phyloP scores from a whole-genome alignment of 2,888 invertebrate genomes.

The Eueremaeus valkanovi region DNA sequence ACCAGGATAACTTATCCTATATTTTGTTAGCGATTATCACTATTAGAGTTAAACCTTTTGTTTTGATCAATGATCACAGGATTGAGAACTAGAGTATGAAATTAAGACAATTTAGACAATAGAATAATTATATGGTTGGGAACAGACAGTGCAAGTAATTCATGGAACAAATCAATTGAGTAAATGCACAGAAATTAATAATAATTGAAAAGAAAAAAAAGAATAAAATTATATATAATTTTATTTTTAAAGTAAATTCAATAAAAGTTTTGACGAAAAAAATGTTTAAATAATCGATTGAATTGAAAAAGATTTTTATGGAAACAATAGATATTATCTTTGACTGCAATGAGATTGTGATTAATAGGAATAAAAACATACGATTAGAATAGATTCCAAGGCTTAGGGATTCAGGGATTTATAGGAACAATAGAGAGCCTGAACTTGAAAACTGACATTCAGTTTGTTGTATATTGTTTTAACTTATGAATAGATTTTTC shows the following conservation, averaged over 20 bases:
- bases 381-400: background rate
- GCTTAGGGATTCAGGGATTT: background rate
- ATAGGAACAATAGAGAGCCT: background rate
- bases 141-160: background rate
- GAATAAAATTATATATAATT: no score
- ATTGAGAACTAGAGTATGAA: background rate
- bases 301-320: background rate
- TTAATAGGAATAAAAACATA: background rate
- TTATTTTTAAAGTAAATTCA: no score
- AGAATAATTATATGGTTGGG: background rate
- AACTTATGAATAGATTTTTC: background rate
- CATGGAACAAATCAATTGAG: background rate
- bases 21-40: background rate
- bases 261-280: no score
- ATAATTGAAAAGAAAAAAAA: no score
- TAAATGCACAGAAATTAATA: no score
- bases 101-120: background rate
- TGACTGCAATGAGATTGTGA: background rate
- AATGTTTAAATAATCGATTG: no score
- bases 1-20: background rate
- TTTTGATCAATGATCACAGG: background rate
- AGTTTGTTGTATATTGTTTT: background rate
- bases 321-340: background rate
- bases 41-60: background rate
- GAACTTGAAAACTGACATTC: conserved; percentile 21